Evolutionary conservation across 2,888 invertebrate genomes (phyloP).

Genomic region (Drosophila ezoana): DNA sequence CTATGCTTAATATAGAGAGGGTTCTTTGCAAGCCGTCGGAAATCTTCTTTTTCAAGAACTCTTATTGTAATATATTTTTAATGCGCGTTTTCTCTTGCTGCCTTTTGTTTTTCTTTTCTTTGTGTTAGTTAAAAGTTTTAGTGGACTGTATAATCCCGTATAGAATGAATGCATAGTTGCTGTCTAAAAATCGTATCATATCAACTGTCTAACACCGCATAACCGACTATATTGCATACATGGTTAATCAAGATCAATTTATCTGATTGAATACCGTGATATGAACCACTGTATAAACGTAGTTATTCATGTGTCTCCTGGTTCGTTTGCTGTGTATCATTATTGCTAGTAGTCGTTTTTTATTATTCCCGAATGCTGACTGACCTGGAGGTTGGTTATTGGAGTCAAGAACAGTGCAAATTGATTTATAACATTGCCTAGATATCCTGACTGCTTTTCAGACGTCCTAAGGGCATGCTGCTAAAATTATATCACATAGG

Average conservation of each 20-base stretch:
- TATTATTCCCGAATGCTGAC: too few species aligned
- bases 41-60: not conserved
- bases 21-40: not conserved
- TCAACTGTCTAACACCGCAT: conserved; percentile 17
- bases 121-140: not conserved
- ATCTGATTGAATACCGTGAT: conserved; percentile 23
- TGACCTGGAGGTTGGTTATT: too few species aligned
- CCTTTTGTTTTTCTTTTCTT: not conserved
- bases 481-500: too few species aligned
- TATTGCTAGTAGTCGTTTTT: not conserved
- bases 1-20: not conserved
- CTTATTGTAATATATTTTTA: conserved; percentile 10
- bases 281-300: conserved; percentile 10
- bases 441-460: too few species aligned
- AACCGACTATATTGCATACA: not conserved
- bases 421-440: too few species aligned
- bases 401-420: too few species aligned
- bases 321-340: not conserved
- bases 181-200: conserved; percentile 3
- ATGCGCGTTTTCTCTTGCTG: not conserved
- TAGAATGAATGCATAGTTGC: not conserved
- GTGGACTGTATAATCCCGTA: not conserved
- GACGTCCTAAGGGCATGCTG: too few species aligned
- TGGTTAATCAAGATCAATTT: not conserved
- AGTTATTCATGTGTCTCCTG: not conserved